phyloP scores from a whole-genome alignment of 1,140 invertebrate genomes.

The Amphibalanus amphitrite region DNA sequence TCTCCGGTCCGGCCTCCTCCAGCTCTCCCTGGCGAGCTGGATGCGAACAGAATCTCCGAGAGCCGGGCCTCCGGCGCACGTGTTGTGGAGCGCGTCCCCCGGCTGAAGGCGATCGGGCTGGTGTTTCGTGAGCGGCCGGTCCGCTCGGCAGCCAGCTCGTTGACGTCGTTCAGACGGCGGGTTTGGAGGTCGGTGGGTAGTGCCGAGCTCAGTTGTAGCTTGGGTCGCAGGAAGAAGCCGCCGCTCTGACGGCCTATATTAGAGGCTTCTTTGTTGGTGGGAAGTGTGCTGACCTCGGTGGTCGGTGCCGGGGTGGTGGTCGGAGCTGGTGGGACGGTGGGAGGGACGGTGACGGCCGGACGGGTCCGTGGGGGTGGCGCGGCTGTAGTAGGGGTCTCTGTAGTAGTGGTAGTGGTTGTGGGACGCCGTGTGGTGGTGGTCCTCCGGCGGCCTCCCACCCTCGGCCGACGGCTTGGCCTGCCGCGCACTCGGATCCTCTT shows the following conservation, averaged over 20 bases:
- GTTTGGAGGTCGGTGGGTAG: background rate
- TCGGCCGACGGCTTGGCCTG: background rate
- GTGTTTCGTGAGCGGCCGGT: background rate
- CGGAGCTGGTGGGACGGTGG: background rate
- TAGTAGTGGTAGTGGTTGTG: too few relatives aligned
- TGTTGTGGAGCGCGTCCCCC: background rate
- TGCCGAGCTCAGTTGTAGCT: slow-evolving; percentile 2
- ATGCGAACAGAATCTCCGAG: background rate
- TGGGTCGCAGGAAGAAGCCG: slow-evolving; percentile 1
- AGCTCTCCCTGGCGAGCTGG: background rate
- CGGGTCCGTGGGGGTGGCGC: background rate
- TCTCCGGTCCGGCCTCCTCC: background rate
- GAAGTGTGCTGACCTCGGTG: background rate
- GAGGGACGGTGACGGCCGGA: too few relatives aligned
- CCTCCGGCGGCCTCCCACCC: too few relatives aligned
- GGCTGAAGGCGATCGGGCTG: background rate
- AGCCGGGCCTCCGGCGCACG: background rate
- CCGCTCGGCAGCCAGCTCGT: background rate
- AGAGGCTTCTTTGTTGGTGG: background rate
- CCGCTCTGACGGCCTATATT: background rate
- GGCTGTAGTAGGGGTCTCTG: too few relatives aligned
- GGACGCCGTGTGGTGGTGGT: too few relatives aligned
- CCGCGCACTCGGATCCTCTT: background rate
- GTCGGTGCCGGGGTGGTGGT: background rate
- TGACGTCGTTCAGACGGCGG: background rate